A percentile compares a stretch with the other conserved stretches of the same genome.
Evolutionary conservation across 2,888 invertebrate species (phyloP).

Genomic region (Trachelus troglodyta): DNA sequence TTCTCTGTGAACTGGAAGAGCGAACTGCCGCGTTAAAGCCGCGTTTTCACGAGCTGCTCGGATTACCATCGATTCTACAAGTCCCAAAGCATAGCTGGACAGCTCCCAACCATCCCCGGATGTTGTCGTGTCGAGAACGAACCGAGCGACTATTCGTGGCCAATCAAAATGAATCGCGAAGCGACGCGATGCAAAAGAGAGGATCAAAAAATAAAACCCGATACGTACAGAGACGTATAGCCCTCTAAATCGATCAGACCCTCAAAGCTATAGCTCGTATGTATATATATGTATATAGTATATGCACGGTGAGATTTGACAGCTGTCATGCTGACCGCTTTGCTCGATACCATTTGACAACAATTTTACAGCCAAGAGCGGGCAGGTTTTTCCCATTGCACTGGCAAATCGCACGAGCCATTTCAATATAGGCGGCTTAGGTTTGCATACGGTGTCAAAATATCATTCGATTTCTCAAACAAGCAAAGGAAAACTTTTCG

Average conservation of each 20-base stretch:
- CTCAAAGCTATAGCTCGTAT: background rate
- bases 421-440: background rate
- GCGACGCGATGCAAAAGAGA: background rate
- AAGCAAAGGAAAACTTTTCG: background rate
- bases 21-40: background rate
- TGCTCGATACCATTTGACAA: background rate
- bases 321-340: background rate
- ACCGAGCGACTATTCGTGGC: background rate
- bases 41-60: background rate
- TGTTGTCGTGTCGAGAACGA: background rate
- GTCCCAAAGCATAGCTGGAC: background rate
- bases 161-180: background rate
- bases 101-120: background rate
- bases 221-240: background rate
- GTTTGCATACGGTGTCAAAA: background rate
- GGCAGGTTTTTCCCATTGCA: background rate
- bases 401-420: background rate
- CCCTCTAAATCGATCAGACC: background rate
- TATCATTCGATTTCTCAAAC: background rate
- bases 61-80: background rate
- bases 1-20: background rate
- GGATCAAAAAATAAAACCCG: background rate
- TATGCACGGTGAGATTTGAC: background rate
- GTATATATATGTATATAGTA: too few species aligned
- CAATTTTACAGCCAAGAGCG: background rate